phyloP scores from a whole-genome alignment of 2,888 invertebrate species.

The Cephus nigrinus region DNA sequence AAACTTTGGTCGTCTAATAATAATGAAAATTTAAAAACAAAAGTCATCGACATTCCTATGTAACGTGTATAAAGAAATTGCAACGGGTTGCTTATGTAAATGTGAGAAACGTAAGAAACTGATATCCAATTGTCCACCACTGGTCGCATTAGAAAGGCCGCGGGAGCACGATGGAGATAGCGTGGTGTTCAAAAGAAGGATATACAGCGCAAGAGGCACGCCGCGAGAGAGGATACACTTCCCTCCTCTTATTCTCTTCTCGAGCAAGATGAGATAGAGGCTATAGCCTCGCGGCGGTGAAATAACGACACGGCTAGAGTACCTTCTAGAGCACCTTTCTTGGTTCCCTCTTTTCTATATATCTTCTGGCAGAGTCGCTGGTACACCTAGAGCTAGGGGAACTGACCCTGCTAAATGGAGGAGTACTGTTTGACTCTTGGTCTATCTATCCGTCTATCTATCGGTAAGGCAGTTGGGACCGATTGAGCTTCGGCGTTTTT shows the following conservation, averaged over 20 bases:
- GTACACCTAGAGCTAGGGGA: neutral
- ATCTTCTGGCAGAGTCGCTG: neutral
- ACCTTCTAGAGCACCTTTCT: conserved; percentile 46
- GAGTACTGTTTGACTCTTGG: neutral
- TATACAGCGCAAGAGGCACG: conserved; percentile 29
- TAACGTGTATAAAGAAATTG: neutral
- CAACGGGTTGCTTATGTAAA: neutral
- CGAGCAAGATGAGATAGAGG: conserved; percentile 51
- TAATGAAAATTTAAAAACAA: neutral
- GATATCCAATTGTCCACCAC: conserved; percentile 31
- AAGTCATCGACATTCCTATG: neutral
- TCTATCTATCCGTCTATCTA: neutral
- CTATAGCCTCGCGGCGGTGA: conserved; percentile 56
- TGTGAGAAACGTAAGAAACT: neutral
- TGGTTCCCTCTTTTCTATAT: conserved; percentile 29
- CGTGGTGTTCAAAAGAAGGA: conserved; percentile 31
- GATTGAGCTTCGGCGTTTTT: neutral
- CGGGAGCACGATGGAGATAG: conserved; percentile 37
- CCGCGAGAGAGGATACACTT: conserved; percentile 23
- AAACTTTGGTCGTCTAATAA: neutral
- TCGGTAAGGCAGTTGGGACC: neutral
- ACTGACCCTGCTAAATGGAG: neutral
- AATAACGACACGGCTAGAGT: conserved; percentile 58
- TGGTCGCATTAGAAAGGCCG: conserved; percentile 20
- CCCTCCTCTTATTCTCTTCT: conserved; percentile 36